Evolutionary conservation across 2,888 invertebrate genomes (phyloP).

Genomic region (Ecdyonurus torrentis): DNA sequence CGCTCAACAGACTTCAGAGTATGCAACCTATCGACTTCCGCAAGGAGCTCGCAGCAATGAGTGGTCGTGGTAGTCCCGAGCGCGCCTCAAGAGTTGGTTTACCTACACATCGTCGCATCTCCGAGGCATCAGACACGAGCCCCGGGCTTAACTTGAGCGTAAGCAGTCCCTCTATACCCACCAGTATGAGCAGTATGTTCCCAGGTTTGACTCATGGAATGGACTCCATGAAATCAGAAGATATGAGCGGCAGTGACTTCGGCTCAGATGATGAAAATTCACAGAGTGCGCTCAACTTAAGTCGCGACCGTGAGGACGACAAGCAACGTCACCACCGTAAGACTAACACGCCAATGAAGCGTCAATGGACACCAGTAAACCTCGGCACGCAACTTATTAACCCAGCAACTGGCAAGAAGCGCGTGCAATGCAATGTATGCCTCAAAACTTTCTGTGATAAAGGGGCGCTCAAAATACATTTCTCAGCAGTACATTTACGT

Average conservation of each 20-base stretch:
- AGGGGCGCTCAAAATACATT: conserved; percentile 97
- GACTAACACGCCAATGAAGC: conserved; percentile 56
- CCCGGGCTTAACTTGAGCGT: conserved; percentile 7
- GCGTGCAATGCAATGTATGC: conserved; percentile 96
- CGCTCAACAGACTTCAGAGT: conserved; percentile 75
- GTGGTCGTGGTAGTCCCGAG: conserved; percentile 14
- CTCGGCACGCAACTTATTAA: conserved; percentile 81
- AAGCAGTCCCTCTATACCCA: background rate
- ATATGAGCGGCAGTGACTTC: conserved; percentile 31
- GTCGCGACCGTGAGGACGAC: conserved; percentile 30
- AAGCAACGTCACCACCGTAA: conserved; percentile 34
- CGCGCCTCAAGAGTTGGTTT: conserved; percentile 19
- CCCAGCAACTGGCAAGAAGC: conserved; percentile 85
- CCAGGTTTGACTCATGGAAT: background rate
- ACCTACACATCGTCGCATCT: background rate
- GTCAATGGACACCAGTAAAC: conserved; percentile 62
- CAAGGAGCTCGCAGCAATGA: conserved; percentile 27
- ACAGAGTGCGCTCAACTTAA: conserved; percentile 44
- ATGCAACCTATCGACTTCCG: conserved; percentile 94
- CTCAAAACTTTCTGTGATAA: conserved; percentile 99
- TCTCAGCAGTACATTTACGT: conserved; percentile 92
- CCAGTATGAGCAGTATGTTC: background rate
- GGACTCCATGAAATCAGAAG: conserved; percentile 20
- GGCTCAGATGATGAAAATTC: conserved; percentile 40
- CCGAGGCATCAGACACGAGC: conserved; percentile 5